These are phyloP conservation scores for Acromyrmex charruanus DNA, from an alignment of 1,140 invertebrate species.

Conservation along the genomic window DNA sequence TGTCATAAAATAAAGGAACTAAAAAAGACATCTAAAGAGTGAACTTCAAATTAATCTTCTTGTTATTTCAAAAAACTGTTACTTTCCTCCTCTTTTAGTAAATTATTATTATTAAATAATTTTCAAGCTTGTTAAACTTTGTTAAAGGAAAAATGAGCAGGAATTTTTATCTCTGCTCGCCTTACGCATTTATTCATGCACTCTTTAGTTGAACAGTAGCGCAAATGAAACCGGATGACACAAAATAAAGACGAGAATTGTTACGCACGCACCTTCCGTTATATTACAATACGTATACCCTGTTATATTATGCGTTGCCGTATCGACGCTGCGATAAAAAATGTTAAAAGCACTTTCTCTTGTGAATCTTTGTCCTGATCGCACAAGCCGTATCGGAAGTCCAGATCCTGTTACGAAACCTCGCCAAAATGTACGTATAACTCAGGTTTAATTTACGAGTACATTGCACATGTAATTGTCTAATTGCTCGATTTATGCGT, in stretches of 20 bases:
- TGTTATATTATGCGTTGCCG: slow-evolving; percentile 64
- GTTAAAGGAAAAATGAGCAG: neutral
- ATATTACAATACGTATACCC: slow-evolving; percentile 64
- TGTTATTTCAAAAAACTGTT: neutral
- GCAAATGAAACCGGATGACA: slow-evolving; percentile 19
- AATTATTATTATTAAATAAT: neutral
- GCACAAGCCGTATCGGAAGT: neutral
- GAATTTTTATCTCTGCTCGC: neutral
- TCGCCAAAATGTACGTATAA: neutral
- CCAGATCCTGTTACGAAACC: slow-evolving; percentile 16
- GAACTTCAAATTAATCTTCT: neutral
- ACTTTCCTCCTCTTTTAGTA: neutral
- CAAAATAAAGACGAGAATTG: slow-evolving; percentile 41
- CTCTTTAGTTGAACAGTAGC: neutral
- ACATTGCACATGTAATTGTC: slow-evolving; percentile 17
- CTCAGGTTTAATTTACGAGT: slow-evolving; percentile 13
- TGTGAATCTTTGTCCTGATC: slow-evolving; percentile 29
- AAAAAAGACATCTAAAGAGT: too few relatives aligned
- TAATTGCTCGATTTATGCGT: slow-evolving; percentile 26
- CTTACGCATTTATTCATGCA: neutral
- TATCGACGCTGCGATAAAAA: slow-evolving; percentile 49
- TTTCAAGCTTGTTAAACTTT: neutral
- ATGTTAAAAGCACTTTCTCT: slow-evolving; percentile 68
- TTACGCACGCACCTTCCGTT: slow-evolving; percentile 52
- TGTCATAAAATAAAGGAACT: neutral